Conservation (phyloP, 2,888 invertebrate species). For the Drosophila parthenogenetica region DNA sequence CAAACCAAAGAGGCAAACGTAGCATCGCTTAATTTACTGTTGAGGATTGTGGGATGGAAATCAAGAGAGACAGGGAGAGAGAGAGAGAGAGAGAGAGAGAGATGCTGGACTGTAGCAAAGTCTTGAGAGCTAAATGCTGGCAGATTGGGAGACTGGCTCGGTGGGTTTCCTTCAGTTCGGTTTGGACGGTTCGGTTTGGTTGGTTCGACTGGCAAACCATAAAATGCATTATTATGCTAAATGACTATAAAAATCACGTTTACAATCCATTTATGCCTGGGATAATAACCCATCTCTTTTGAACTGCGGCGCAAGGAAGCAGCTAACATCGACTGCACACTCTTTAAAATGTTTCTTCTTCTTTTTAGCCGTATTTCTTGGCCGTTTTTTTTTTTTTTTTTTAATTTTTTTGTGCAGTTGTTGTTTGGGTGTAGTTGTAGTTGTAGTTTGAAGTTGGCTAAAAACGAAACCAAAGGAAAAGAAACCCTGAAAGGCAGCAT, state of each 20-base stretch:
- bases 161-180: neutral
- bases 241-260: conserved; percentile 85
- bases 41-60: conserved; percentile 23
- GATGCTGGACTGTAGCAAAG: neutral
- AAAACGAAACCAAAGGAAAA: conserved; percentile 26
- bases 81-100: neutral
- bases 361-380: neutral
- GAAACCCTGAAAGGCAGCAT: conserved; percentile 75
- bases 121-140: conserved; percentile 12
- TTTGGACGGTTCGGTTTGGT: conserved; percentile 5
- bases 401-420: neutral
- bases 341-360: neutral
- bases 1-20: conserved; percentile 52
- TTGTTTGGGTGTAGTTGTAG: conserved; percentile 12
- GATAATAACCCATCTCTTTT: conserved; percentile 82
- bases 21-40: conserved; percentile 60
- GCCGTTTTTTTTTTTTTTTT: neutral
- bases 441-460: conserved; percentile 42
- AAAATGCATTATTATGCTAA: conserved; percentile 85
- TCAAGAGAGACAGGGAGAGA: conserved; percentile 1
- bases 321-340: conserved; percentile 32
- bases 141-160: conserved; percentile 15
- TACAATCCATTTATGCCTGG: conserved; percentile 84
- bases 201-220: conserved; percentile 65
- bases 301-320: conserved; percentile 58